Conservation (phyloP, 2,888 invertebrate species). For the Lasioglossum villosulum region DNA sequence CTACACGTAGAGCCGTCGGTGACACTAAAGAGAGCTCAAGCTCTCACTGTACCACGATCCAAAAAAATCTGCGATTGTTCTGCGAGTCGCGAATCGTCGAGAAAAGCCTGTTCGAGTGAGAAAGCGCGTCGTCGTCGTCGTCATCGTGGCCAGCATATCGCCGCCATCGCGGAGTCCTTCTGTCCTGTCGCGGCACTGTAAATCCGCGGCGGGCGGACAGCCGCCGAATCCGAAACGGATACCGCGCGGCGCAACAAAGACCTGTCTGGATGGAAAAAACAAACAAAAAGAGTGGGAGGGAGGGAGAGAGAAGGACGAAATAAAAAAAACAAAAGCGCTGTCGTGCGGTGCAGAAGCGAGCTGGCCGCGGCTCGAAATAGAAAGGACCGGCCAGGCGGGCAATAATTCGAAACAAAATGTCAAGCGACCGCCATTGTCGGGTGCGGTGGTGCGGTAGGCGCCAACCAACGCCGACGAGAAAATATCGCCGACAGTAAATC, state of each 20-base stretch:
- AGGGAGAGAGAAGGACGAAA: conserved; percentile 30
- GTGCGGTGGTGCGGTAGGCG: conserved; percentile 76
- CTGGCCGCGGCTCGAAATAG: conserved; percentile 70
- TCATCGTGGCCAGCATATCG: conserved; percentile 42
- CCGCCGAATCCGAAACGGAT: conserved; percentile 73
- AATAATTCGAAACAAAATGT: conserved; percentile 84
- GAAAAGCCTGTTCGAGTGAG: not conserved
- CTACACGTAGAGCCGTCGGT: no score
- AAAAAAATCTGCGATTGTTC: not conserved
- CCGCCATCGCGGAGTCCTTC: conserved; percentile 44
- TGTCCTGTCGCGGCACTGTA: conserved; percentile 47
- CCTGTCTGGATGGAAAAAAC: conserved; percentile 54
- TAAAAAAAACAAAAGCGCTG: conserved; percentile 50
- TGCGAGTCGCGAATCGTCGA: not conserved
- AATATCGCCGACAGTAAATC: conserved; percentile 83
- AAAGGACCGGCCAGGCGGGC: conserved; percentile 76
- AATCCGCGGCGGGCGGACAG: conserved; percentile 59
- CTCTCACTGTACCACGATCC: no score
- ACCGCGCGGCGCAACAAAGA: conserved; percentile 74
- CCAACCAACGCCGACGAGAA: conserved; percentile 79
- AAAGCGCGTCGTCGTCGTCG: not conserved
- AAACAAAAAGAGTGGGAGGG: not conserved
- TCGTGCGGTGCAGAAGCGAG: conserved; percentile 61
- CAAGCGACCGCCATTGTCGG: conserved; percentile 83
- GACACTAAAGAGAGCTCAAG: no score